Percentiles rank a stretch among this genome's conserved stretches.
Evolutionary conservation across 2,113 vertebrate genomes (phyloP).

Genomic region (Cinclus cinclus): DNA sequence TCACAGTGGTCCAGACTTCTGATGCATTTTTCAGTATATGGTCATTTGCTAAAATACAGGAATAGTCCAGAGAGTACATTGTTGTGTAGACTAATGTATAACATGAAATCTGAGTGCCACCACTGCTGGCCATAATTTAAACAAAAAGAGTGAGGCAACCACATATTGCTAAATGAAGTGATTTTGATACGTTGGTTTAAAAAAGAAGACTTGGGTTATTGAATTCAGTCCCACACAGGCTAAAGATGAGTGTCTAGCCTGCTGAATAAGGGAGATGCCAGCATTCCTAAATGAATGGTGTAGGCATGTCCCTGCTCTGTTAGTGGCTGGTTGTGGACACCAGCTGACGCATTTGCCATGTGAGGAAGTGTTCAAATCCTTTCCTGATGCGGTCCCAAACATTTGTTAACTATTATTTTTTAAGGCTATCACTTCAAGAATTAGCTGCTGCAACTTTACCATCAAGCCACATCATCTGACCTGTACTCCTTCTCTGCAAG

Average conservation of each 20-base stretch:
- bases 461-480: fast-evolving
- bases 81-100: background rate
- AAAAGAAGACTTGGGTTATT: background rate
- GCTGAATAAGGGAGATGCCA: background rate
- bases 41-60: background rate
- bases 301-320: background rate
- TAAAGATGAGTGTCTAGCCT: background rate
- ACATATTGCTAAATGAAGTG: conserved; percentile 6
- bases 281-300: background rate
- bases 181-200: background rate
- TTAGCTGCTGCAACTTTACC: background rate
- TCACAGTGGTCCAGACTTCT: background rate
- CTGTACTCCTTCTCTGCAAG: background rate
- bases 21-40: background rate
- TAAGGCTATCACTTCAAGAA: background rate
- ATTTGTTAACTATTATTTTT: background rate
- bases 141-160: background rate
- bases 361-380: background rate
- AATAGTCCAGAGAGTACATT: background rate
- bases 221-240: background rate
- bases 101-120: background rate
- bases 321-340: background rate
- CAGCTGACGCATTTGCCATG: background rate
- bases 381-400: background rate
- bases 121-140: background rate